phyloP scores from a whole-genome alignment of 1,140 invertebrate genomes.

The Augochlora pura region DNA sequence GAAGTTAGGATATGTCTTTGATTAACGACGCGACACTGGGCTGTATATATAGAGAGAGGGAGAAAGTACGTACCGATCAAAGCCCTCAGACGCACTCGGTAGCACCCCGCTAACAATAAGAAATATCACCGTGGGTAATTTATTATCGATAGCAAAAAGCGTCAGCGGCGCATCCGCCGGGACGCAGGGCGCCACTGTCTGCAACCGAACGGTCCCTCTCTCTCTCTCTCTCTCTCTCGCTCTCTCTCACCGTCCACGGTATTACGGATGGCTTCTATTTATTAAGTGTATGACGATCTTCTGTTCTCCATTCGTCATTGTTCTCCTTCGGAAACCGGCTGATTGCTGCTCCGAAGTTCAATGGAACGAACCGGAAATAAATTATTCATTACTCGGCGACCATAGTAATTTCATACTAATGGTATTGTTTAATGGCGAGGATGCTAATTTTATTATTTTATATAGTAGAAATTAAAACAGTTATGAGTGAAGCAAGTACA shows the following conservation, averaged over 20 bases:
- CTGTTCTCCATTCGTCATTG: neutral
- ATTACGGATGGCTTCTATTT: slow-evolving; percentile 76
- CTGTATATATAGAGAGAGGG: slow-evolving; percentile 48
- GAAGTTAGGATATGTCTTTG: slow-evolving; percentile 71
- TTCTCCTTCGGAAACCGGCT: slow-evolving; percentile 13
- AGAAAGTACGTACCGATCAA: slow-evolving; percentile 71
- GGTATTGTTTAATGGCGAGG: no score
- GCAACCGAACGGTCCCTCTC: slow-evolving; percentile 68
- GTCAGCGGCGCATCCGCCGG: slow-evolving; percentile 64
- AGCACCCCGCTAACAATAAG: slow-evolving; percentile 76
- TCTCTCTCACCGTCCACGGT: slow-evolving; percentile 52
- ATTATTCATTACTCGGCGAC: no score
- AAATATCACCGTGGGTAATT: slow-evolving; percentile 78
- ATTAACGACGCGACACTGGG: slow-evolving; percentile 77
- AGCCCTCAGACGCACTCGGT: slow-evolving; percentile 75
- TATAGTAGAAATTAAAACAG: no score
- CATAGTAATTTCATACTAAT: no score
- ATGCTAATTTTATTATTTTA: no score
- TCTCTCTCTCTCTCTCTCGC: no score
- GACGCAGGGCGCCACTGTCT: slow-evolving; percentile 40
- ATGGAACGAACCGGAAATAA: no score
- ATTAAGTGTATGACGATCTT: slow-evolving; percentile 70
- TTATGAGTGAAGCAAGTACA: no score
- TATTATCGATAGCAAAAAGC: slow-evolving; percentile 78
- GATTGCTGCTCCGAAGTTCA: neutral